Evolutionary conservation across 2,797 vertebrate genomes (phyloP).

Genomic region (Myotis daubentonii): DNA sequence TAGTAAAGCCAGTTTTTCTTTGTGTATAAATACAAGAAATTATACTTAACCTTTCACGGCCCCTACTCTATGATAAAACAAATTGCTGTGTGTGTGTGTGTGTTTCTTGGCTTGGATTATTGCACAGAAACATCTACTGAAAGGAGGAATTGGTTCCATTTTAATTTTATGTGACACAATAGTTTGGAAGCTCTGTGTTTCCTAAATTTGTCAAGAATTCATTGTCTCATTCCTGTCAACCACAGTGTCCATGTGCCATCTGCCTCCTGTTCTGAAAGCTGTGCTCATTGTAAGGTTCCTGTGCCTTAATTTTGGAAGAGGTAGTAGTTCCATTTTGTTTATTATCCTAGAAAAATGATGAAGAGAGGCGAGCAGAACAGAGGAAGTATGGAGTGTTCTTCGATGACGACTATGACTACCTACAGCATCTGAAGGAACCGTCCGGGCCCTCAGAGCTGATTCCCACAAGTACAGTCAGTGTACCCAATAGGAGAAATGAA

Average conservation of each 20-base stretch:
- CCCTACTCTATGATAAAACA: background rate
- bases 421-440: conserved; percentile 95
- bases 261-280: background rate
- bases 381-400: conserved; percentile 95
- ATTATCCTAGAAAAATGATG: conserved; percentile 82
- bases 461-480: conserved; percentile 67
- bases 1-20: background rate
- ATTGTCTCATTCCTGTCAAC: background rate
- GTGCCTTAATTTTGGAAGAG: background rate
- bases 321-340: background rate
- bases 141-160: background rate
- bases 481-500: conserved; percentile 63
- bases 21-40: conserved; percentile 30
- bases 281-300: background rate
- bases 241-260: background rate
- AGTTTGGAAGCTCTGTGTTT: background rate
- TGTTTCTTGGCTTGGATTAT: conserved; percentile 20
- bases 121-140: background rate
- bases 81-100: background rate
- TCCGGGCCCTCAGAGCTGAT: conserved; percentile 88
- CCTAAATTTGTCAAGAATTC: background rate
- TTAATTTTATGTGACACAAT: background rate
- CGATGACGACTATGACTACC: conserved; percentile 96
- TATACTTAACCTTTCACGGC: background rate
- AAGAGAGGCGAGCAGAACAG: conserved; percentile 92